A percentile compares a stretch with the other conserved stretches of the same genome.
phyloP scores from a whole-genome alignment of 2,888 invertebrate genomes.

The Protonemura montana region DNA sequence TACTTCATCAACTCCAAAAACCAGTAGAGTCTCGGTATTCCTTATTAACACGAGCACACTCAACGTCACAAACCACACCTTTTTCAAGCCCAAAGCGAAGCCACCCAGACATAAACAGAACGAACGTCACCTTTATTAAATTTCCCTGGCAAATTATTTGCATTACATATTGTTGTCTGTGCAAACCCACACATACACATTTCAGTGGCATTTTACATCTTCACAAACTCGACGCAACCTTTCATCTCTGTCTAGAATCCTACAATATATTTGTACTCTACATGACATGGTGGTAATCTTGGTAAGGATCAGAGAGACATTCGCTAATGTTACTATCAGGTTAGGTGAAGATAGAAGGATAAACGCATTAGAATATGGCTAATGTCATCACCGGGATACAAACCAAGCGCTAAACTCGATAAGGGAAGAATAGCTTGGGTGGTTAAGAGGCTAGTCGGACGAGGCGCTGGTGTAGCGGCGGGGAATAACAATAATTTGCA shows the following conservation, averaged over 20 bases:
- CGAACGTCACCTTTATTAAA: neutral
- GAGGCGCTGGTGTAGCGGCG: neutral
- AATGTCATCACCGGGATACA: neutral
- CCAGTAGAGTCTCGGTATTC: no score
- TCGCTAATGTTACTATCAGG: neutral
- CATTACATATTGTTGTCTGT: neutral
- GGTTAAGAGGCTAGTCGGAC: neutral
- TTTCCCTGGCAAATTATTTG: neutral
- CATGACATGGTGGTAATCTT: no score
- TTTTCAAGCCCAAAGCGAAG: neutral
- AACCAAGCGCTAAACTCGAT: neutral
- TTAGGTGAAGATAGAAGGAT: neutral
- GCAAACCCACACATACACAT: neutral
- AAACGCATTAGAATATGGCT: conserved; percentile 12
- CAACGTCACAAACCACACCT: no score
- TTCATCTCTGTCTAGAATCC: no score
- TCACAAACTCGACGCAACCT: neutral
- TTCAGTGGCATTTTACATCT: neutral
- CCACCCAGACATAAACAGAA: neutral
- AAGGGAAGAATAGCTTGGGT: neutral
- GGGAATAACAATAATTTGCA: neutral
- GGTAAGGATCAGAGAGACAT: neutral
- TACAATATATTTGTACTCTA: no score
- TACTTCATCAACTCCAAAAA: no score
- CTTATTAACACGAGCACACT: no score